Percentiles rank a stretch among this genome's conserved stretches.
Evolutionary conservation across 2,888 invertebrate genomes (phyloP).

Genomic region (Brachycybe producta): DNA sequence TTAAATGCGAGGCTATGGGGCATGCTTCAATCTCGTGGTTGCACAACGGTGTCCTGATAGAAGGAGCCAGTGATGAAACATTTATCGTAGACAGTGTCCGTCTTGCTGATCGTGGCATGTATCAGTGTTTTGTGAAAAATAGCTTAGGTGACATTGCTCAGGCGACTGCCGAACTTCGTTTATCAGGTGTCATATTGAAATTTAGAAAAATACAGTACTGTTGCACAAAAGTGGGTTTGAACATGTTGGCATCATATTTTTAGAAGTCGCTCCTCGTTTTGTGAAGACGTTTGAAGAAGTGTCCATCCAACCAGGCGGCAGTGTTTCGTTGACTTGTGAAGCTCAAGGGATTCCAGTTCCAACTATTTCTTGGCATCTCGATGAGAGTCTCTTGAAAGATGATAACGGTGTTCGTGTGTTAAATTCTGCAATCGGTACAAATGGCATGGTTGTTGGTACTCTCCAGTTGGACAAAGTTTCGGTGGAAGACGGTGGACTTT

Average conservation of each 20-base stretch:
- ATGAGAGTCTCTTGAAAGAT: background rate
- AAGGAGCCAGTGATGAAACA: conserved; percentile 19
- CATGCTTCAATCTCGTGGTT: conserved; percentile 24
- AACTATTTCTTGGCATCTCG: background rate
- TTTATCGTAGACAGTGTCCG: conserved; percentile 29
- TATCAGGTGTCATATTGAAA: conserved; percentile 29
- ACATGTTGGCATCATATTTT: background rate
- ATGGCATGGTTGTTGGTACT: background rate
- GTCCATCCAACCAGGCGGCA: conserved; percentile 2
- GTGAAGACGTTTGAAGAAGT: background rate
- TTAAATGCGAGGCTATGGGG: conserved; percentile 21
- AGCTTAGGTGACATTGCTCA: conserved; percentile 43
- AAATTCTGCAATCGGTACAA: background rate
- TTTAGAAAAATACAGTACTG: background rate
- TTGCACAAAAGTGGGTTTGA: background rate
- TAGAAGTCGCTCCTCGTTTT: conserved; percentile 4
- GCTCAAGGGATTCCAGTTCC: conserved; percentile 3
- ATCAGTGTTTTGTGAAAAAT: conserved; percentile 27
- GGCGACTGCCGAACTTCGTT: conserved; percentile 56
- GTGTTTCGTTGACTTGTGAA: background rate
- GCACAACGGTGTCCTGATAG: conserved; percentile 26
- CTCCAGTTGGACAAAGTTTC: background rate
- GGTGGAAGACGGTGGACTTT: conserved; percentile 19
- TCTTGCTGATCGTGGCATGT: conserved; percentile 35
- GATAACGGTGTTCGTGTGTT: background rate